Evolutionary conservation across 2,113 vertebrate genomes (phyloP).

Genomic region (Ardeotis arabs): DNA sequence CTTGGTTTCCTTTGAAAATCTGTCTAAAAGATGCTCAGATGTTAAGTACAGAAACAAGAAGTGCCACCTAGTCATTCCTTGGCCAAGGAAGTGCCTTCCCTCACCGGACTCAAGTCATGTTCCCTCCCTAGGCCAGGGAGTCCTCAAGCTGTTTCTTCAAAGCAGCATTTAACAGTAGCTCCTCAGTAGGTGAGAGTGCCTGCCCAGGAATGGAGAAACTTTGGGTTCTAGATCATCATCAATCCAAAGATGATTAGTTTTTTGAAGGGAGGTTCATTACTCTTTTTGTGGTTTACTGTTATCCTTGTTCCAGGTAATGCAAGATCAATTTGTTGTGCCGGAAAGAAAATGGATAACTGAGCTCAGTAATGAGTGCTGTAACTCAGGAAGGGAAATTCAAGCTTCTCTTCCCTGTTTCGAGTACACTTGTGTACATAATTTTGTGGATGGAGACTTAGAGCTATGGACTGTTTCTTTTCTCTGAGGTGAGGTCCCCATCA

Average conservation of each 20-base stretch:
- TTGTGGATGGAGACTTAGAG: not conserved
- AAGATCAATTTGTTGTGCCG: not conserved
- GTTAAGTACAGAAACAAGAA: not conserved
- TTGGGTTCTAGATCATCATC: not conserved
- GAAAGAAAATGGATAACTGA: not conserved
- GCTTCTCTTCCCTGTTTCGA: not conserved
- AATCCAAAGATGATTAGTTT: not conserved
- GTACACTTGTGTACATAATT: not conserved
- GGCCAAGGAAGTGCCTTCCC: not conserved
- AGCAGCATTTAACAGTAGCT: not conserved
- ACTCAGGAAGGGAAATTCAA: not conserved
- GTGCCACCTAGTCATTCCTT: not conserved
- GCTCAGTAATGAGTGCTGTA: not conserved
- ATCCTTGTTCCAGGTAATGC: not conserved
- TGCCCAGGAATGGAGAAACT: not conserved
- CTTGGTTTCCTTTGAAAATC: not conserved
- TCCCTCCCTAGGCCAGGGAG: not conserved
- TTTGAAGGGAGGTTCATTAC: not conserved
- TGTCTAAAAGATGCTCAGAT: not conserved
- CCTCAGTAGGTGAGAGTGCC: not conserved
- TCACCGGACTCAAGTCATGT: fast-evolving
- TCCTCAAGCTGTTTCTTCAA: not conserved
- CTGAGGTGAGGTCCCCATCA: not conserved
- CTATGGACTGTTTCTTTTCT: not conserved
- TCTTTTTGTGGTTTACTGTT: not conserved